A percentile compares a stretch with the other conserved stretches of the same genome.
These are phyloP conservation scores for Halotydeus destructor DNA, from an alignment of 1,140 invertebrate species.

Conservation along the genomic window DNA sequence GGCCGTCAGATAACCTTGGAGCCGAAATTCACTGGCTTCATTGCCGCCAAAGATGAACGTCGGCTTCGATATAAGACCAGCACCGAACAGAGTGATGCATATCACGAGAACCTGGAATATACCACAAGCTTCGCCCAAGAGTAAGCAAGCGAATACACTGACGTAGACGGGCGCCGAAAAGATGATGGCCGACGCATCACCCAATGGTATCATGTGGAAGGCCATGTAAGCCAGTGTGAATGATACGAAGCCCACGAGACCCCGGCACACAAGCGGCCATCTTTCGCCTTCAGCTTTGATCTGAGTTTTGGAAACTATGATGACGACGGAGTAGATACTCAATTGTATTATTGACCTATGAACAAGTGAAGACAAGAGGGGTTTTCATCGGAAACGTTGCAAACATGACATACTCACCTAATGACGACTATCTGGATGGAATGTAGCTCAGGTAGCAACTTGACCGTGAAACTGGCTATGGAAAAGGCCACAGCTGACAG, in stretches of 20 bases:
- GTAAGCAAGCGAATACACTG: slow-evolving; percentile 30
- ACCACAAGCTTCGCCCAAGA: slow-evolving; percentile 31
- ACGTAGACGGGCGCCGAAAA: slow-evolving; percentile 33
- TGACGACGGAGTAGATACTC: slow-evolving; percentile 1
- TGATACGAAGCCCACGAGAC: slow-evolving; percentile 5
- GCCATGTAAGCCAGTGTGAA: slow-evolving; percentile 35
- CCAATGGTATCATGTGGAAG: slow-evolving; percentile 33
- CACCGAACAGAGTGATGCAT: slow-evolving; percentile 27
- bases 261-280: slow-evolving; percentile 2
- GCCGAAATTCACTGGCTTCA: slow-evolving; percentile 7
- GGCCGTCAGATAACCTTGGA: slow-evolving; percentile 55
- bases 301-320: neutral
- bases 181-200: slow-evolving; percentile 34
- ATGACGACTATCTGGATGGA: slow-evolving; percentile 6
- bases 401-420: slow-evolving; percentile 3
- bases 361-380: no score
- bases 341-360: slow-evolving; percentile 8
- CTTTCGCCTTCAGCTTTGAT: slow-evolving; percentile 6
- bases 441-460: slow-evolving; percentile 6
- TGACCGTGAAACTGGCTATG: slow-evolving; percentile 6
- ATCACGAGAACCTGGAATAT: slow-evolving; percentile 29
- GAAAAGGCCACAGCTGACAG: slow-evolving; percentile 4
- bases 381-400: no score
- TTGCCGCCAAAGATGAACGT: slow-evolving; percentile 28
- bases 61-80: slow-evolving; percentile 29